phyloP scores from a whole-genome alignment of 2,888 invertebrate species.

The Lasius platythorax region DNA sequence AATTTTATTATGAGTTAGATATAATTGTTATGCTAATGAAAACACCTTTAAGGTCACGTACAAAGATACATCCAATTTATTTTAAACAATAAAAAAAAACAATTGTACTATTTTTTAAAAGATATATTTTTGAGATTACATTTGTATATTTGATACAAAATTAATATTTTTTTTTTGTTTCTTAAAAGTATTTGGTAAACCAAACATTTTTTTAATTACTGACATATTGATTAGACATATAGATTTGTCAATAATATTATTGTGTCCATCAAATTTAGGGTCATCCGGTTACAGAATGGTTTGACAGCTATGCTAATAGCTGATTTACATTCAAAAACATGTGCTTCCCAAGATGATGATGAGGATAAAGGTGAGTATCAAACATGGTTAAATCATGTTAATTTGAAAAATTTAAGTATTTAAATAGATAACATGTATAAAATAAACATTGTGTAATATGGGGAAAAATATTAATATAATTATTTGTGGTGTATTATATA shows the following conservation, averaged over 20 bases:
- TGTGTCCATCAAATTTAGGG: conserved; percentile 85
- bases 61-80: too few relatives aligned
- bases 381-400: background rate
- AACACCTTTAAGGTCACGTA: too few relatives aligned
- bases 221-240: background rate
- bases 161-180: background rate
- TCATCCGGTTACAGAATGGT: conserved; percentile 90
- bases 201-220: background rate
- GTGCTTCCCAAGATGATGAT: conserved; percentile 58
- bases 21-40: too few relatives aligned
- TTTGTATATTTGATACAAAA: too few relatives aligned
- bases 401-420: background rate
- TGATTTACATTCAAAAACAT: conserved; percentile 86
- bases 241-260: background rate
- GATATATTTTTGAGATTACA: too few relatives aligned
- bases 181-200: background rate
- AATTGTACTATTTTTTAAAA: too few relatives aligned
- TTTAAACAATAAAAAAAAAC: too few relatives aligned
- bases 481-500: background rate
- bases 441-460: background rate
- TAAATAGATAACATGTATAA: background rate
- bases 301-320: conserved; percentile 91
- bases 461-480: background rate
- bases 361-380: conserved; percentile 82
- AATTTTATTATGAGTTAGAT: too few relatives aligned